Base-by-base conservation (phyloP, 2,888 invertebrate genomes). In the Pyrrhosoma nymphula region DNA sequence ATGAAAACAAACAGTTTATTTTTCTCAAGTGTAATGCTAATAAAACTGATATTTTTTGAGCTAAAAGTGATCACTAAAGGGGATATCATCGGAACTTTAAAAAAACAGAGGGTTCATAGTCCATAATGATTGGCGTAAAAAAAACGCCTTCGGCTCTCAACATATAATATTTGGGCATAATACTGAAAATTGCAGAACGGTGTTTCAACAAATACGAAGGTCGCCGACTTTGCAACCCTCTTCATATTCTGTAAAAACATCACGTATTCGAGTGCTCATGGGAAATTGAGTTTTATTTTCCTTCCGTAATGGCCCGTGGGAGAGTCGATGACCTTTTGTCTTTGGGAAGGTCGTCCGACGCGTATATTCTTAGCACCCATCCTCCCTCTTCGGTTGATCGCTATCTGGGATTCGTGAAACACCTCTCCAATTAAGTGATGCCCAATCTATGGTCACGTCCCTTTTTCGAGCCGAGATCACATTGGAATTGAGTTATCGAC, bases 391-490 rank as follows among this genome's bases (percentile, higher is more conserved):
- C 35, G 14, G 82, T 18, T 35, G 82, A 82, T 82, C 82, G 82
- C 82, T 82, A 35, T 82, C 82, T 82, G 82, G 82, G 35, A 82
- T 35, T 82, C 82, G 82, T 82, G 82, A 26, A 82, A 82, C 82
- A 82, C 82, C 82, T 82, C 82, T 82, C 82, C 82, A 82, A 82
- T 82, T 82, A 82, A 82, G 82, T 82, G 82, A 82, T 82, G 82
- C 82, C 82, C 35, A 82, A 82, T 82, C 82, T 82, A 35, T 82
- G 35, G 82, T 10, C 16, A 30, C 82, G 30, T 82, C 82, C 82
- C 35, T 23, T 30, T 82, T 12, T 35, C 14, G 82, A 82, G 30
- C 82, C 82, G 82, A 35, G 82, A 35, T 82, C 82, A 18, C 82
- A 82, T 82, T 82, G 82, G 18, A 82, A 82, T 82, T 82, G 82